Percentiles rank a stretch among this genome's conserved stretches.
These are phyloP conservation scores for Fistularia tabacaria DNA, from an alignment of 2,797 vertebrate species.

Conservation along the genomic window DNA sequence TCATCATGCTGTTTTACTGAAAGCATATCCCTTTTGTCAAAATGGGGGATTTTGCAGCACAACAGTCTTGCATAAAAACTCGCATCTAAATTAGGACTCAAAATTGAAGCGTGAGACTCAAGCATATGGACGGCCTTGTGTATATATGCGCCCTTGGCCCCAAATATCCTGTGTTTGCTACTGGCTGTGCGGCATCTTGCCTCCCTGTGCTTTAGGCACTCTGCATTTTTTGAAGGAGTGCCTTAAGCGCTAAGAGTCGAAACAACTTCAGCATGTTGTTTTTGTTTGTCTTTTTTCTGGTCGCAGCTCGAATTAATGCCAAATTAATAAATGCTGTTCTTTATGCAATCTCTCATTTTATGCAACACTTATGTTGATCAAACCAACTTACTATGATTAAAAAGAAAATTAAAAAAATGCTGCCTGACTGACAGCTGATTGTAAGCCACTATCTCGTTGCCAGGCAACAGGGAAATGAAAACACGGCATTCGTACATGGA, in stretches of 20 bases:
- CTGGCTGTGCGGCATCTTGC: conserved; percentile 24
- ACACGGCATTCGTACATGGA: conserved; percentile 8
- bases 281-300: conserved; percentile 25
- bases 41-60: not conserved
- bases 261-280: conserved; percentile 24
- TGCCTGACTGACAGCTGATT: conserved; percentile 48
- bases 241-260: conserved; percentile 25
- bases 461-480: conserved; percentile 48
- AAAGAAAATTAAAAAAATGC: conserved; percentile 42
- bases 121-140: not conserved
- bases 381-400: conserved; percentile 23
- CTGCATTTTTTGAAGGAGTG: conserved; percentile 37
- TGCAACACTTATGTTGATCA: conserved; percentile 9
- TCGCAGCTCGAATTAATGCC: conserved; percentile 18
- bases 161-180: conserved; percentile 28
- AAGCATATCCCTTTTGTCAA: conserved; percentile 1
- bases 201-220: conserved; percentile 27
- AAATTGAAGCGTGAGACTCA: conserved; percentile 2
- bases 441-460: conserved; percentile 29
- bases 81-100: conserved; percentile 12
- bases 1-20: conserved; percentile 2
- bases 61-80: conserved; percentile 1
- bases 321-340: no score
- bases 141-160: conserved; percentile 17
- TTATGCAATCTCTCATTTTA: conserved; percentile 12